Evolutionary conservation across 2,888 invertebrate species (phyloP).

Genomic region (Xiphydria camelus): DNA sequence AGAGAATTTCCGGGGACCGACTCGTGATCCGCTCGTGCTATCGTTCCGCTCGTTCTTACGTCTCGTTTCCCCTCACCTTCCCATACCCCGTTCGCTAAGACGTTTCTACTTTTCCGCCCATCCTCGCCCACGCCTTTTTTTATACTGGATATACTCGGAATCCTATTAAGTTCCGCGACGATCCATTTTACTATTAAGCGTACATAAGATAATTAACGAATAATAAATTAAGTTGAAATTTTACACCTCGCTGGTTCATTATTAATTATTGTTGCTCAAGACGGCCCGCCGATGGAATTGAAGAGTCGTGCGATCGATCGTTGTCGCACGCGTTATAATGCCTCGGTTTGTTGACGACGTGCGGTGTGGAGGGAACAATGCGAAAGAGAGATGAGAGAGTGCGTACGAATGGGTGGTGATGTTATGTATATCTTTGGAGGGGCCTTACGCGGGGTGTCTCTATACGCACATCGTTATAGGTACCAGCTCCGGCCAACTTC

Average conservation of each 20-base stretch:
- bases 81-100: not conserved
- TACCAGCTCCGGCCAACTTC: no score
- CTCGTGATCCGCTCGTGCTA: no score
- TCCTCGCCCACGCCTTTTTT: constrained; percentile 6
- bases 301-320: constrained; percentile 10
- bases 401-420: no score
- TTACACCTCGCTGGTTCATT: constrained; percentile 23
- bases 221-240: constrained; percentile 25
- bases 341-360: no score
- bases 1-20: no score
- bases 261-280: constrained; percentile 29
- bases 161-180: constrained; percentile 18
- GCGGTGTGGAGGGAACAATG: no score
- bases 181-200: constrained; percentile 9
- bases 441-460: not conserved
- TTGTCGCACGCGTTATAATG: no score
- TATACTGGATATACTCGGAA: constrained; percentile 13
- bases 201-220: constrained; percentile 8
- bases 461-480: constrained; percentile 2
- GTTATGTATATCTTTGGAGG: constrained; percentile 2
- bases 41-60: not conserved
- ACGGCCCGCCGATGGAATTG: constrained; percentile 29
- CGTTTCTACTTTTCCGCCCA: no score
- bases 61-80: not conserved
- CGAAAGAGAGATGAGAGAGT: no score